These are phyloP conservation scores for Stylophora pistillata DNA, from an alignment of 64 coral and sea anemone species.

Conservation along the genomic window DNA sequence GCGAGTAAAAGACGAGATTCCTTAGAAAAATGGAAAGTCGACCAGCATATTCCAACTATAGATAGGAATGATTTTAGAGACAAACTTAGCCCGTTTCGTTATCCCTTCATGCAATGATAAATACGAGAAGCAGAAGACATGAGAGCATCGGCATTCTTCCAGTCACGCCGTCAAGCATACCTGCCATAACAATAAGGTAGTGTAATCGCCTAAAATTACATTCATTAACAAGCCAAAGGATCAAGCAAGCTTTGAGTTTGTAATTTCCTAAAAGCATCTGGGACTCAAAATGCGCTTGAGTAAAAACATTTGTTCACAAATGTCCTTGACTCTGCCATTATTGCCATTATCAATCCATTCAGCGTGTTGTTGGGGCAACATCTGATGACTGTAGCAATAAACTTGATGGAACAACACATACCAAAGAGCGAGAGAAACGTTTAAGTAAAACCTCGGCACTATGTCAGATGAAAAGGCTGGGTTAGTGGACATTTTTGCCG, in stretches of 20 bases:
- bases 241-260: too few relatives aligned
- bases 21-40: too few relatives aligned
- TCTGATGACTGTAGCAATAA: not conserved
- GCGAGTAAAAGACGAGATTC: too few relatives aligned
- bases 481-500: conserved; percentile 66
- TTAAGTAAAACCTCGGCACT: conserved; percentile 78
- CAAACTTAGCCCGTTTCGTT: too few relatives aligned
- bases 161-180: conserved; percentile 74
- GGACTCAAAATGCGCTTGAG: not conserved
- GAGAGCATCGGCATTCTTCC: conserved; percentile 69
- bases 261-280: too few relatives aligned
- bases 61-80: too few relatives aligned
- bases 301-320: too few relatives aligned
- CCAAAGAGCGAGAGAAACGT: conserved; percentile 87
- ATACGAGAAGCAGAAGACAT: conserved; percentile 54
- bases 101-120: too few relatives aligned
- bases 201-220: not conserved
- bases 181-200: conserved; percentile 21
- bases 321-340: too few relatives aligned
- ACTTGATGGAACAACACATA: conserved; percentile 43
- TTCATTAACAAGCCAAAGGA: too few relatives aligned
- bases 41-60: too few relatives aligned
- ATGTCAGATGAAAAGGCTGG: conserved; percentile 70
- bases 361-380: not conserved
- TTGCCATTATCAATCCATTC: not conserved